These are phyloP conservation scores for Hystrix brachyura DNA, from an alignment of 2,113 vertebrate genomes.

Conservation along the genomic window DNA sequence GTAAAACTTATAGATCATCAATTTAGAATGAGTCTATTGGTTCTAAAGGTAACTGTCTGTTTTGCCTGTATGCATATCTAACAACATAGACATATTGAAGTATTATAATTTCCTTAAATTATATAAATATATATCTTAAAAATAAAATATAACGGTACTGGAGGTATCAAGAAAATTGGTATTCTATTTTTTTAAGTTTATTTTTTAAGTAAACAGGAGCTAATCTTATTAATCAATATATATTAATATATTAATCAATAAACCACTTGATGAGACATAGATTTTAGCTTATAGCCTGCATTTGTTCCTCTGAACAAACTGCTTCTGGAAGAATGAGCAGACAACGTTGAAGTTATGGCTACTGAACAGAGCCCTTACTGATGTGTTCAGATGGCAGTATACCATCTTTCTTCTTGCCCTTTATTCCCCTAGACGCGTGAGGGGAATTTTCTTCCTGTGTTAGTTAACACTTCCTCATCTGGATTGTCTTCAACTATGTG, in stretches of 20 bases:
- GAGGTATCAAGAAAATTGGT: neutral
- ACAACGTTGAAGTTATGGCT: neutral
- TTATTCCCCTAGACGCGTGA: slow-evolving; percentile 44
- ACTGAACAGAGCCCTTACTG: neutral
- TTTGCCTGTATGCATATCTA: neutral
- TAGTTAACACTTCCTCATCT: slow-evolving; percentile 88
- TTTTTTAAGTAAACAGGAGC: neutral
- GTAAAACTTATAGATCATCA: neutral
- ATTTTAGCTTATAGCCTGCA: slow-evolving; percentile 50
- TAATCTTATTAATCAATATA: neutral
- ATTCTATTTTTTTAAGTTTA: neutral
- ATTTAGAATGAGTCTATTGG: slow-evolving; percentile 12
- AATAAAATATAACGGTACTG: neutral
- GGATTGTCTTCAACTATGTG: slow-evolving; percentile 96
- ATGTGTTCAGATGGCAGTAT: neutral
- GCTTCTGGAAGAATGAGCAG: slow-evolving; percentile 45
- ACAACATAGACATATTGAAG: neutral
- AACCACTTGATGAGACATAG: neutral
- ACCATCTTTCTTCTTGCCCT: neutral
- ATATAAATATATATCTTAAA: neutral
- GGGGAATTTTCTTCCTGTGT: slow-evolving; percentile 84
- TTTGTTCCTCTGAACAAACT: slow-evolving; percentile 59
- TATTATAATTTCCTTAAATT: neutral
- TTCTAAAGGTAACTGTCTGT: neutral
- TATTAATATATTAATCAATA: neutral